phyloP scores from a whole-genome alignment of 2,113 vertebrate species.

The Hymenochirus boettgeri region DNA sequence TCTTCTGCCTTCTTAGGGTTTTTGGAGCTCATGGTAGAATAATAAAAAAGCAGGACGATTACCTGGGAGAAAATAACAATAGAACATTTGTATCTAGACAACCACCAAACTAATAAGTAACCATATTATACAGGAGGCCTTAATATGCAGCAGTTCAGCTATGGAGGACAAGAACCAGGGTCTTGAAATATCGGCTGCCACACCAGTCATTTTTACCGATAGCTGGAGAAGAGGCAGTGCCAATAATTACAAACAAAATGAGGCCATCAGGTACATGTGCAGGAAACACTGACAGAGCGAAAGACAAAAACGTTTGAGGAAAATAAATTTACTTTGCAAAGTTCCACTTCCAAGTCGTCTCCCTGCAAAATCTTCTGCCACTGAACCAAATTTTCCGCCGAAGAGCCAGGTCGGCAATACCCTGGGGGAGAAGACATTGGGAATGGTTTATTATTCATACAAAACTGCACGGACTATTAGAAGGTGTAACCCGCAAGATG shows the following conservation, averaged over 20 bases:
- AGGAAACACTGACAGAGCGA: too few species aligned
- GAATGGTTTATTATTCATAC: too few species aligned
- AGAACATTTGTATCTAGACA: background rate
- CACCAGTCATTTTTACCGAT: too few species aligned
- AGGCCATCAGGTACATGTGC: background rate
- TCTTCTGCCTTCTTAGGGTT: conserved; percentile 59
- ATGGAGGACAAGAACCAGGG: too few species aligned
- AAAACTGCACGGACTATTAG: too few species aligned
- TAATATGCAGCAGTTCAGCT: too few species aligned
- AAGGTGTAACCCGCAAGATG: too few species aligned
- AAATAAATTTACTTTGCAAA: conserved; percentile 76
- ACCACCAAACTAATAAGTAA: too few species aligned
- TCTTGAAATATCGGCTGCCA: too few species aligned
- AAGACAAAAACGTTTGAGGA: too few species aligned
- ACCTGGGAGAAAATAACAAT: conserved; percentile 48
- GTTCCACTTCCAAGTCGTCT: conserved; percentile 63
- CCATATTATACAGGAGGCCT: too few species aligned
- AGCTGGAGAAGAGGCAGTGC: background rate
- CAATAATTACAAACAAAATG: background rate
- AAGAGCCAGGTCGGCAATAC: conserved; percentile 62
- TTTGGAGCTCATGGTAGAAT: conserved; percentile 69
- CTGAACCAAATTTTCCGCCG: conserved; percentile 57
- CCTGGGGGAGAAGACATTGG: conserved; percentile 51
- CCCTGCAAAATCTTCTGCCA: conserved; percentile 64
- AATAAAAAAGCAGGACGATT: conserved; percentile 72